Evolutionary conservation across 92 coral and sea anemone genomes (phyloP), one percentile per base, ranked within the genome.

Genomic region (Actinostola sp.): DNA sequence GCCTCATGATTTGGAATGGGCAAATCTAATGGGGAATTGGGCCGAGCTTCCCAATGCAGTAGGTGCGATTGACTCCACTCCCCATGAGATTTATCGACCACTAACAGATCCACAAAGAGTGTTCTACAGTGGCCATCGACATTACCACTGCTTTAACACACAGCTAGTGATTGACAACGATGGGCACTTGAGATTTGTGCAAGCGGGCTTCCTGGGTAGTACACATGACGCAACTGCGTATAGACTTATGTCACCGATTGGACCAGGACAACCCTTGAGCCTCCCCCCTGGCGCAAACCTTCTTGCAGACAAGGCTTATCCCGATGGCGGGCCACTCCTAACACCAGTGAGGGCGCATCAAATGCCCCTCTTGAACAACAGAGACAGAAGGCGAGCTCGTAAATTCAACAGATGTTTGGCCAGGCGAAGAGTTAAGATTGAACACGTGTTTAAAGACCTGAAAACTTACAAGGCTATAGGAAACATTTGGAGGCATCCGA

Each of bases 211-310:
- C 60, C 5, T 53, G 60, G 60, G 60, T 5, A 53, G 60, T 26
- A 53, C 29, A 26, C 60, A 53, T 53, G 60, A 53, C 21, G 60
- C 60, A 5, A 53, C 60, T 53, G 5, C 60, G 60, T 53, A 53
- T 19, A 5, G 21, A 19, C 60, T 19, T 19, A 53, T 53, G 60
- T 19, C 63, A 32, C 63, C 14, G 31, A 57, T 57, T 4, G 63
- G 63, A 23, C 31, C 63, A 57, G 63, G 63, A 57, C 63, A 26
- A 29, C 63, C 63, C 63, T 53, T 53, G 20, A 57, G 34, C 63
- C 39, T 57, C 10, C 63, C 63, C 7, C 31, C 33, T 57, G 63
- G 63, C 34, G 63, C 63, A 27, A 8, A 57, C 39, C 20, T 57
- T 32, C 63, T 57, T 57, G 63, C 34, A 26, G 19, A 57, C 39